Evolutionary conservation across 2,888 invertebrate genomes (phyloP), one percentile per base, ranked within the genome.

Genomic region (Latrodectus elegans): DNA sequence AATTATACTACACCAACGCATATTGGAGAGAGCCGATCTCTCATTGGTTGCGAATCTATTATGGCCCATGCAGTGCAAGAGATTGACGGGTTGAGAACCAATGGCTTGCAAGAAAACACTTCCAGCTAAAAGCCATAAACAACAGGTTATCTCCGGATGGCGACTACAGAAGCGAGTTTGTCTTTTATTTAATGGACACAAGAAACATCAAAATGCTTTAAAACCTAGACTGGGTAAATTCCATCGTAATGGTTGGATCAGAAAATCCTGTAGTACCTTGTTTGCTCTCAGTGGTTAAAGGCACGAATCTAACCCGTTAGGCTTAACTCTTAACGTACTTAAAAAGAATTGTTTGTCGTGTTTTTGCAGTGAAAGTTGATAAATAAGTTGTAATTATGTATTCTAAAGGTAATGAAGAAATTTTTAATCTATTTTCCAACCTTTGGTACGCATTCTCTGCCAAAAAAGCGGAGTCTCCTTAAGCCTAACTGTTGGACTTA

Each of bases 181-280:
- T 84, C 88, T 84, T 88, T 88, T 83, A 83, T 84, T 88, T 88
- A 88, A 88, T 88, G 84, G 88, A 67, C 80, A 73, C 49, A 84
- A 88, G 88, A 84, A 88, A 88, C 88, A 88, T 88, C 88, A 88
- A 88, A 84, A 84, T 84, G 84, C 88, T 88, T 88, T 88, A 88
- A 88, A 88, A 88, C 88, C 88, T 77, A 88, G 88, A 80, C 86
- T 64, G 82, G 87, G 78, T 68, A 81, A 87, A 87, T 87, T 87
- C 86, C 86, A 55, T 71, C 86, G 86, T 87, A 87, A 87, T 87
- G 81, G 86, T 80, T 81, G 81, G 76, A 77, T 67, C 80, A 70
- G 64, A 81, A 74, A 53, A 77, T 55, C 81, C 86, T 78, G 81
- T 75, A 87, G 86, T 87, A 76, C 76, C 86, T 77, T 87, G 86